These are phyloP conservation scores for Sebastes umbrosus DNA, from an alignment of 2,797 vertebrate species.

Conservation along the genomic window DNA sequence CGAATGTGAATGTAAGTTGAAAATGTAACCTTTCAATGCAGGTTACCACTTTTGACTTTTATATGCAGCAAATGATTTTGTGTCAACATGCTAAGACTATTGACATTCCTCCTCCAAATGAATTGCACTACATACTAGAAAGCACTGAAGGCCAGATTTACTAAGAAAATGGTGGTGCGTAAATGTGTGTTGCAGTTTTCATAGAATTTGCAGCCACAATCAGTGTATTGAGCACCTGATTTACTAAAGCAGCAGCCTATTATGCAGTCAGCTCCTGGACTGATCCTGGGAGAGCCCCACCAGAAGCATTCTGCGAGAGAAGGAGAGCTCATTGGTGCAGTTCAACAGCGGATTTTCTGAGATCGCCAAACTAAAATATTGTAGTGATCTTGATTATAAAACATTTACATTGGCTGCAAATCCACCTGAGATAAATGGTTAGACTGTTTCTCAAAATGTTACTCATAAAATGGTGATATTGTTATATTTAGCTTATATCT, in stretches of 20 bases:
- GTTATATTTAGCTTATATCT: too few species aligned
- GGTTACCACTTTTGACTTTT: not conserved
- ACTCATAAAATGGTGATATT: too few species aligned
- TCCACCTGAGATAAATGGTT: too few species aligned
- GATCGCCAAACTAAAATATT: too few species aligned
- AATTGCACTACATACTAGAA: not conserved
- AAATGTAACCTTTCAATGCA: not conserved
- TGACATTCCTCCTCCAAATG: not conserved
- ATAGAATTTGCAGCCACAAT: too few species aligned
- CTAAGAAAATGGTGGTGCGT: too few species aligned
- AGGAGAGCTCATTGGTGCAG: too few species aligned
- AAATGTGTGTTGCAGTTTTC: too few species aligned
- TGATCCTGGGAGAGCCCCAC: not conserved
- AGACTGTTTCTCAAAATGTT: too few species aligned
- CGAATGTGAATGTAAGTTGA: slow-evolving; percentile 83
- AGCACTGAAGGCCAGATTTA: not conserved
- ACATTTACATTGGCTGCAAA: too few species aligned
- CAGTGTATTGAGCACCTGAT: not conserved
- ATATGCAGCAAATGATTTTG: not conserved
- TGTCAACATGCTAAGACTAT: not conserved
- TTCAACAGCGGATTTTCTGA: too few species aligned
- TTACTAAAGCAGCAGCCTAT: not conserved
- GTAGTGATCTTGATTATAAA: too few species aligned
- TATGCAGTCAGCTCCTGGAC: not conserved
- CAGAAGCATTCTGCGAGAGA: not conserved